Evolutionary conservation across 2,888 invertebrate genomes (phyloP), one percentile per base, ranked within the genome.

Genomic region (Ceratothoa steindachneri): DNA sequence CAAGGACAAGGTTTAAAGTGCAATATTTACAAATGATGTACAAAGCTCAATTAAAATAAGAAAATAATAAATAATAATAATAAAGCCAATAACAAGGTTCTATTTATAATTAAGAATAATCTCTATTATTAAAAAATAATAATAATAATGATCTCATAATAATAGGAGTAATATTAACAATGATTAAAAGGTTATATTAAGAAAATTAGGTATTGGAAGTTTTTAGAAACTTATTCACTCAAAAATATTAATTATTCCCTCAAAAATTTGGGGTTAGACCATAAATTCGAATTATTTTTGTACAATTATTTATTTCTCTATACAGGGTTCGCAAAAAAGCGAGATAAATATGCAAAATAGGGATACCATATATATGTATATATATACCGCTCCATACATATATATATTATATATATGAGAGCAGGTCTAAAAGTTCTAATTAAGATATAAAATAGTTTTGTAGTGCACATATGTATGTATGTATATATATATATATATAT

Each of bases 401-500:
- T 60, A 7, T 7, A 4, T 60, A 60, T 51, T 60, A 4, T 60
- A 60, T 60, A 60, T 60, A n/a, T n/a, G n/a, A n/a, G n/a, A n/a
- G n/a, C n/a, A n/a, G n/a, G n/a, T n/a, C n/a, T n/a, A n/a, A n/a
- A n/a, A n/a, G n/a, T n/a, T n/a, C n/a, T n/a, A n/a, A n/a, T n/a
- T n/a, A n/a, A n/a, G n/a, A n/a, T n/a, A n/a, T n/a, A n/a, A n/a
- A n/a, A n/a, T n/a, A n/a, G n/a, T n/a, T n/a, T n/a, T n/a, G n/a
- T n/a, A n/a, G n/a, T n/a, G n/a, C n/a, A n/a, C n/a, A n/a, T n/a
- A 60, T 60, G 24, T 60, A 60, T 60, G 24, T 60, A 60, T 60
- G 24, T 60, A 60, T 60, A 60, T 60, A 60, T 60, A 55, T 60
- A 60, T 60, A 60, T 60, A 60, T 60, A 60, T 60, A 60, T 41